phyloP scores from a whole-genome alignment of 2,113 vertebrate species.

The Chelonoidis abingdonii region DNA sequence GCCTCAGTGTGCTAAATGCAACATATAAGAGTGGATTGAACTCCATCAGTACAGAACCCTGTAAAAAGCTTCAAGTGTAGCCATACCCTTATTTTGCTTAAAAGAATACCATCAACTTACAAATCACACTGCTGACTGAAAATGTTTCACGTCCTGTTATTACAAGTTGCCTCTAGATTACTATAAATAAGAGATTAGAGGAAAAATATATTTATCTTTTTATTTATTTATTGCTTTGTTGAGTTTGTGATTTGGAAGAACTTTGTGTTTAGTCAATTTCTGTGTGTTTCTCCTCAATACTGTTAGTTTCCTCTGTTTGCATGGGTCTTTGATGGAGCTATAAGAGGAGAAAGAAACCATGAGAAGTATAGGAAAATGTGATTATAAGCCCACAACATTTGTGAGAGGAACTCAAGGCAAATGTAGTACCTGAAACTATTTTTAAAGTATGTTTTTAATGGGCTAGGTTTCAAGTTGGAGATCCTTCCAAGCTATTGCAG shows the following conservation, averaged over 20 bases:
- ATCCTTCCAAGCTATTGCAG: not conserved
- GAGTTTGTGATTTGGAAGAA: not conserved
- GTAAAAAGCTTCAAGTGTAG: no score
- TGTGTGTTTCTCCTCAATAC: not conserved
- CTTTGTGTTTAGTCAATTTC: not conserved
- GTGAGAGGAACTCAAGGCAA: not conserved
- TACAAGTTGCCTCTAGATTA: not conserved
- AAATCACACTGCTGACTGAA: not conserved
- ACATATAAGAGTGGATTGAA: not conserved
- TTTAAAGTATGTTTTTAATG: not conserved
- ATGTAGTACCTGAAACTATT: not conserved
- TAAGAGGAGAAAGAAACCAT: not conserved
- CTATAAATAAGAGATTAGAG: not conserved
- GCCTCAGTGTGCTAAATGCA: fast-evolving
- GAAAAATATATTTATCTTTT: not conserved
- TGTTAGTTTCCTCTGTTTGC: not conserved
- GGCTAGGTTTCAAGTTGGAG: not conserved
- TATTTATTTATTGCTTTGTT: not conserved
- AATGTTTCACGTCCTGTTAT: not conserved
- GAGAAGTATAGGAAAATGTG: fast-evolving
- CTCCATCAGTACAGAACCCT: no score
- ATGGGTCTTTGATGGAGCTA: not conserved
- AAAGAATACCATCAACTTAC: not conserved
- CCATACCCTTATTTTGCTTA: not conserved
- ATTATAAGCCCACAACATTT: not conserved